Evolutionary conservation across 2,888 invertebrate species (phyloP).

Genomic region (Orchesella flavescens): DNA sequence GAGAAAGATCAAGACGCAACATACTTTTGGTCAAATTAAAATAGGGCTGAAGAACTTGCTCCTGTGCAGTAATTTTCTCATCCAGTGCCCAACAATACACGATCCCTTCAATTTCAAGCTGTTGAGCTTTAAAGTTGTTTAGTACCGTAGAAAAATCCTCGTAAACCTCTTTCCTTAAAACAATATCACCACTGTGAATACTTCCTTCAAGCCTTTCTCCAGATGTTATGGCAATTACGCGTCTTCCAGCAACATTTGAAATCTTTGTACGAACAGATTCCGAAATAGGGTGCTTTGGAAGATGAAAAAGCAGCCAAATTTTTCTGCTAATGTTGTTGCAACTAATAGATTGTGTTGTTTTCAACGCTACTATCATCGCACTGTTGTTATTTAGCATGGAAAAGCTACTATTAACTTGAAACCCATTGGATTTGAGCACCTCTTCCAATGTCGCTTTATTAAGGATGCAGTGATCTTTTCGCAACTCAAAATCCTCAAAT

Average conservation of each 20-base stretch:
- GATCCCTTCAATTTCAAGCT: neutral
- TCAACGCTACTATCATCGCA: no score
- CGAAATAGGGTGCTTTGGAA: neutral
- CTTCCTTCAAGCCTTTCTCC: neutral
- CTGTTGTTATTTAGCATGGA: neutral
- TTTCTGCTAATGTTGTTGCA: no score
- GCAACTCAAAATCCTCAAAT: no score
- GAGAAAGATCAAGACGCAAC: no score
- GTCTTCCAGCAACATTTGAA: neutral
- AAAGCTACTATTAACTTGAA: neutral
- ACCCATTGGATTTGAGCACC: neutral
- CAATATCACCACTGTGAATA: neutral
- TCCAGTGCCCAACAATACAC: neutral
- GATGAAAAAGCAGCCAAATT: neutral
- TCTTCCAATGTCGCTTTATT: neutral
- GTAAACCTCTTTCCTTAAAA: neutral
- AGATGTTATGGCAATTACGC: no score
- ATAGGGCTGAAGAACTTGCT: no score
- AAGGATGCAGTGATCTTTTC: conserved; percentile 10
- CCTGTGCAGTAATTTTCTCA: neutral
- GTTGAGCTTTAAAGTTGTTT: no score
- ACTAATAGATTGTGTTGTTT: no score
- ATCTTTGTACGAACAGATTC: neutral
- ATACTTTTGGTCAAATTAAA: no score
- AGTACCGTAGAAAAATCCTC: neutral